Percentiles rank a stretch among this genome's conserved stretches.
phyloP scores from a whole-genome alignment of 2,797 vertebrate genomes.

The Petrocephalus sullivani region DNA sequence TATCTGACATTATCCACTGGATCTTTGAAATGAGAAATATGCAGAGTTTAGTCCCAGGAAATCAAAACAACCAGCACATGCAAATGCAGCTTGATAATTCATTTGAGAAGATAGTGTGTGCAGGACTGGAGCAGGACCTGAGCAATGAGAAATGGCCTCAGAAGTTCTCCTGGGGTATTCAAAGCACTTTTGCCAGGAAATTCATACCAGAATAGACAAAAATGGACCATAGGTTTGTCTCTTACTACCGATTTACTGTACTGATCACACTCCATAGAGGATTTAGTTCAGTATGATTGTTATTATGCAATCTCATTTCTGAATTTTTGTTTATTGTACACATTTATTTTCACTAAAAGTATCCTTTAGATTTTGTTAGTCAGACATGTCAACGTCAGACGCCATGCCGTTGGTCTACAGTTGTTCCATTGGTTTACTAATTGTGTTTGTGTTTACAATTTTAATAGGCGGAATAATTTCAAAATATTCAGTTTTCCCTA shows the following conservation, averaged over 20 bases:
- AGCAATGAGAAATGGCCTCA: background rate
- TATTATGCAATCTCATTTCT: background rate
- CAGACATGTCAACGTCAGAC: background rate
- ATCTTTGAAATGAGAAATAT: background rate
- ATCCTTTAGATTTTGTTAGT: background rate
- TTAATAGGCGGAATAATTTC: background rate
- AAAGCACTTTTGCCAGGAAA: background rate
- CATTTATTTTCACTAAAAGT: background rate
- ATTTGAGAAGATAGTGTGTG: background rate
- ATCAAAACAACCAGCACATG: background rate
- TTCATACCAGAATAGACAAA: background rate
- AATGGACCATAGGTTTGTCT: background rate
- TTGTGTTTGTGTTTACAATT: background rate
- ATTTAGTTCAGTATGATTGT: background rate
- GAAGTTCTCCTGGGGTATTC: background rate
- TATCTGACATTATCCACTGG: background rate
- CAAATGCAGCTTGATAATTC: background rate
- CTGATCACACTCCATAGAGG: background rate
- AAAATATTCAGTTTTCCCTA: background rate
- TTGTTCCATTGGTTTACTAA: background rate
- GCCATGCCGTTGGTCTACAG: background rate
- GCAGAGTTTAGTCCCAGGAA: background rate
- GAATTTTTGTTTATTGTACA: background rate
- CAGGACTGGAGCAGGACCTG: background rate
- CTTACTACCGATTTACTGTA: background rate